Conservation (phyloP, 2,113 vertebrate species). For the Gymnocephalus cernua region DNA sequence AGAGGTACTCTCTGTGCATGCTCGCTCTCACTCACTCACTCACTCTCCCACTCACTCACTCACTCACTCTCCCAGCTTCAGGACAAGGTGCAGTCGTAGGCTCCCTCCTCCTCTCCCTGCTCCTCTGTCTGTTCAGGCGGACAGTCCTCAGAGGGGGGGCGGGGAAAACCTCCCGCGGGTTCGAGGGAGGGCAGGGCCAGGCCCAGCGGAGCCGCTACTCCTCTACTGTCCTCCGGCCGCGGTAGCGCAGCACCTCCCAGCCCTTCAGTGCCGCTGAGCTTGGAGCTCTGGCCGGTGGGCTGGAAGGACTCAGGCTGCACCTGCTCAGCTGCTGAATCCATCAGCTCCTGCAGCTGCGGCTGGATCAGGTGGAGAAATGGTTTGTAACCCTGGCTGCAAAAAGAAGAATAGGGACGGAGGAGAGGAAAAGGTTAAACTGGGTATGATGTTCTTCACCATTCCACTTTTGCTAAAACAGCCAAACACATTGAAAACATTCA, state of each 20-base stretch:
- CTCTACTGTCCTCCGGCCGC: constrained; percentile 88
- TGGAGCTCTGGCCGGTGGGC: constrained; percentile 84
- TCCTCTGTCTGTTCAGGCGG: constrained; percentile 84
- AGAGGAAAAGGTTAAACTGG: background rate
- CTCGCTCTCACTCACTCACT: background rate
- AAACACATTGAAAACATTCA: background rate
- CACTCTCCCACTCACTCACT: background rate
- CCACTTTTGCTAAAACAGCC: background rate
- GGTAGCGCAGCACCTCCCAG: constrained; percentile 69
- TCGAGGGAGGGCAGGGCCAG: constrained; percentile 86
- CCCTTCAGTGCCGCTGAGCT: constrained; percentile 82
- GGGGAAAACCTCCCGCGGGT: constrained; percentile 57
- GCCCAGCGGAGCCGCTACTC: constrained; percentile 77
- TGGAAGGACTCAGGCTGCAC: constrained; percentile 93
- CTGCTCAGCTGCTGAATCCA: constrained; percentile 86
- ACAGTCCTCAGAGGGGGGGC: constrained; percentile 85
- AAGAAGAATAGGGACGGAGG: too few species aligned
- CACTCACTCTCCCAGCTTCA: constrained; percentile 73
- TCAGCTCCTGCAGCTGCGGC: constrained; percentile 93
- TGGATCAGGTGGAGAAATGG: constrained; percentile 95
- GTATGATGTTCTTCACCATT: background rate
- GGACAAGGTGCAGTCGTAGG: constrained; percentile 94
- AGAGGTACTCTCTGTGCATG: constrained; percentile 45
- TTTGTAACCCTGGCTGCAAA: constrained; percentile 94
- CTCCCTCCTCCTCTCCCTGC: constrained; percentile 88